Base-by-base conservation (phyloP, 2,113 vertebrate genomes). In the Sinocyclocheilus rhinocerous region DNA sequence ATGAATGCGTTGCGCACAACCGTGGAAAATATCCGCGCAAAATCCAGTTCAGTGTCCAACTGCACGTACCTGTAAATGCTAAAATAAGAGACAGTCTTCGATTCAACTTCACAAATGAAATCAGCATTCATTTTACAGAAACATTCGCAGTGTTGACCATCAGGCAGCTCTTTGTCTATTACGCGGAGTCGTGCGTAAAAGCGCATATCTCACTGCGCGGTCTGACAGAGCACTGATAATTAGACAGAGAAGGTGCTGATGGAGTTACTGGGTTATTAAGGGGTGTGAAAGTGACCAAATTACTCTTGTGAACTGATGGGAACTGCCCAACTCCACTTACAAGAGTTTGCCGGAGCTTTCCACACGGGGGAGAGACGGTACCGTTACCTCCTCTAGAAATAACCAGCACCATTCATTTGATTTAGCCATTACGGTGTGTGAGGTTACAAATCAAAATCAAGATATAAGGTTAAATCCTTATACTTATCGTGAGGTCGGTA, bases 361-460 rank as follows among this genome's bases (percentile, higher is more conserved):
- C 86, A 89, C 88, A 89, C 79, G 86, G 86, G 88, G 84, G 86
- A 89, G 86, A 89, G 75, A 81, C 76, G 29, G 85, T 15, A 82
- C 83, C 77, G 20, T 75, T 67, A 33, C 26, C 72, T 63, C 12
- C 15, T 45, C 29, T 24, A 61, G 22, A 36, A 15, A 42, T 7
- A 39, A 63, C 52, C 48, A 1, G 29, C 55, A 9, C 12, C 52
- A n/a, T 15, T 12, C 2, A 24, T 0, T 13, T 3, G 73, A 76
- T 76, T 45, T 1, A 15, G 42, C 10, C 1, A 12, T 48, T 0
- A 11, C 24, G 2, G 12, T 39, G 33, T 29, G 63, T 29, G 24
- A 26, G 63, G 16, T 29, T 16, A 29, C 1, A 29, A 45, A 48
- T 48, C 45, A 48, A 12, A 48, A 48, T 12, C 11, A 67, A 57